Conservation (phyloP, 2,888 invertebrate genomes). For the Campopleginae sp. region DNA sequence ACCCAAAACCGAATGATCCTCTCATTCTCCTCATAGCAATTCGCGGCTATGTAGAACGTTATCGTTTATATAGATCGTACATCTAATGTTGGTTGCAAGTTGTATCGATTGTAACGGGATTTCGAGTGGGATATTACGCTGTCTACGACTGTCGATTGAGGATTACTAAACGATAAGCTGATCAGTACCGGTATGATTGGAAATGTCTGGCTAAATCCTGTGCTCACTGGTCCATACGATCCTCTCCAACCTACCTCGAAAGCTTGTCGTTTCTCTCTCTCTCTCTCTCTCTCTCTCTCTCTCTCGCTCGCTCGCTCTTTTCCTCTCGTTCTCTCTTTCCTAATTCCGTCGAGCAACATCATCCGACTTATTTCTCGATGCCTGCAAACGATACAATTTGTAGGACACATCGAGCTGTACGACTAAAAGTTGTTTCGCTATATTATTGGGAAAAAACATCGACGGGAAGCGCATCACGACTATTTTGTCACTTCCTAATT, state of each 20-base stretch:
- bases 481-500: neutral
- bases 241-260: slow-evolving; percentile 61
- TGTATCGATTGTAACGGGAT: slow-evolving; percentile 71
- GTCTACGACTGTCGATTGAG: slow-evolving; percentile 72
- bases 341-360: slow-evolving; percentile 50
- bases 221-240: slow-evolving; percentile 54
- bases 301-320: slow-evolving; percentile 27
- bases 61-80: slow-evolving; percentile 27
- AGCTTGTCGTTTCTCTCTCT: slow-evolving; percentile 57
- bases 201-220: slow-evolving; percentile 72
- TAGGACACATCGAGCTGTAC: neutral
- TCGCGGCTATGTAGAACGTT: slow-evolving; percentile 12
- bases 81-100: slow-evolving; percentile 43
- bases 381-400: slow-evolving; percentile 36
- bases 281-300: slow-evolving; percentile 33
- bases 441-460: neutral
- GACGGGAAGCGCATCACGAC: neutral
- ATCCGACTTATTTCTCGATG: slow-evolving; percentile 57
- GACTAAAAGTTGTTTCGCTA: neutral
- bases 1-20: slow-evolving; percentile 20
- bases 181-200: slow-evolving; percentile 71
- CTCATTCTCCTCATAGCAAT: slow-evolving; percentile 14
- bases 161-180: slow-evolving; percentile 73
- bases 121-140: slow-evolving; percentile 68
- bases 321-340: neutral